phyloP scores from a whole-genome alignment of 2,888 invertebrate genomes.

The Aspidapion aeneum region DNA sequence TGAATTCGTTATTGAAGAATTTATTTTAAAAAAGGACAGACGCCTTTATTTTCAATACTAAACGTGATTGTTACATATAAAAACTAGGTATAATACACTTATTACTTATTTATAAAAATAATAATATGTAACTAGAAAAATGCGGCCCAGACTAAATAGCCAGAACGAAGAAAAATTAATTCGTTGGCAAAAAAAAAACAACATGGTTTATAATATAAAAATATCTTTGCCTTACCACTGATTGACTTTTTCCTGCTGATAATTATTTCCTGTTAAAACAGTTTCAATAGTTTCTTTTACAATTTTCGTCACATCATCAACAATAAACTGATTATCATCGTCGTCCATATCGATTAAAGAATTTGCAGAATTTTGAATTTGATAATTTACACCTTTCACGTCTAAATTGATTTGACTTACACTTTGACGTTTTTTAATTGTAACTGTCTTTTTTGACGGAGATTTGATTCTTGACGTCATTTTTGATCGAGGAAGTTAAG shows the following conservation, averaged over 20 bases:
- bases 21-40: too few relatives aligned
- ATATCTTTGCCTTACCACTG: slow-evolving; percentile 64
- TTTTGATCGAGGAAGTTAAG: background rate
- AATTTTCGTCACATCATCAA: slow-evolving; percentile 72
- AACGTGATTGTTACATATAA: too few relatives aligned
- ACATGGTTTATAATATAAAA: too few relatives aligned
- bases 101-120: too few relatives aligned
- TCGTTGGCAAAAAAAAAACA: too few relatives aligned
- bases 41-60: too few relatives aligned
- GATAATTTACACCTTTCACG: background rate
- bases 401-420: background rate
- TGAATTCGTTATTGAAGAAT: too few relatives aligned
- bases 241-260: slow-evolving; percentile 63
- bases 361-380: background rate
- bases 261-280: slow-evolving; percentile 67
- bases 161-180: too few relatives aligned
- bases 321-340: slow-evolving; percentile 56
- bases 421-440: too few relatives aligned
- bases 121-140: too few relatives aligned
- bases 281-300: slow-evolving; percentile 73
- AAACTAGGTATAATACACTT: too few relatives aligned
- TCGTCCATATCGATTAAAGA: slow-evolving; percentile 39
- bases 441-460: background rate
- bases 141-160: too few relatives aligned
- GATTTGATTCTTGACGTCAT: background rate